phyloP scores from a whole-genome alignment of 2,797 vertebrate species.

The Rhinatrema bivittatum region DNA sequence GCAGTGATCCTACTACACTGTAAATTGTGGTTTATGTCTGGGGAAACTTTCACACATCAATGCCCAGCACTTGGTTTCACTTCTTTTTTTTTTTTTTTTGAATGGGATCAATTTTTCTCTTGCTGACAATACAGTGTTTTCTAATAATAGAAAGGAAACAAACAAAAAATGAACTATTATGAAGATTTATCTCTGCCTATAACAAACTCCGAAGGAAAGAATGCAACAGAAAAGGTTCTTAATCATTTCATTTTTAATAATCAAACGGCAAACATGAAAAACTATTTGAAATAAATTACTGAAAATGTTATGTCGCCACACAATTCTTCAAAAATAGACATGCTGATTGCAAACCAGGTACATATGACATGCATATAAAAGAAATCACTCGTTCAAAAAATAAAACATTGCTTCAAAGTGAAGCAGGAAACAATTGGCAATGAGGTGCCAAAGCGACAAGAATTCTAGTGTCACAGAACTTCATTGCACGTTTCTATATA shows the following conservation, averaged over 20 bases:
- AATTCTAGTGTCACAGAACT: slow-evolving; percentile 20
- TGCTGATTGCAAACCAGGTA: slow-evolving; percentile 23
- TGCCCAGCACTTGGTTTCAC: slow-evolving; percentile 48
- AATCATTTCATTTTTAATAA: too few species aligned
- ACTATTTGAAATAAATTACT: slow-evolving; percentile 6
- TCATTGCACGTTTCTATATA: slow-evolving; percentile 6
- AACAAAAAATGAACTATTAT: too few species aligned
- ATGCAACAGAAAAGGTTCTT: too few species aligned
- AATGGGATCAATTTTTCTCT: slow-evolving; percentile 43
- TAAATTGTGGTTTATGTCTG: slow-evolving; percentile 43
- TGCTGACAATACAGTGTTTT: slow-evolving; percentile 50
- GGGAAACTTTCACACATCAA: slow-evolving; percentile 49
- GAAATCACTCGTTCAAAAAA: slow-evolving; percentile 23
- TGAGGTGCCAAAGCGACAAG: slow-evolving; percentile 10
- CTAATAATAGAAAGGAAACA: too few species aligned
- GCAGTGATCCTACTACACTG: slow-evolving; percentile 31
- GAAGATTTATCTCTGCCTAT: slow-evolving; percentile 47
- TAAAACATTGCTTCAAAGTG: slow-evolving; percentile 22
- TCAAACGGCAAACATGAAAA: slow-evolving; percentile 27
- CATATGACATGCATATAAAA: slow-evolving; percentile 16
- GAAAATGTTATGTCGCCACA: slow-evolving; percentile 11
- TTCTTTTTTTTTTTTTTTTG: slow-evolving; percentile 71
- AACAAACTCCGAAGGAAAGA: too few species aligned
- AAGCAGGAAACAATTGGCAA: slow-evolving; percentile 25
- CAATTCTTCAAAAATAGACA: slow-evolving; percentile 30